Evolutionary conservation across 2,113 vertebrate species (phyloP).

Genomic region (Psephotus haematonotus): DNA sequence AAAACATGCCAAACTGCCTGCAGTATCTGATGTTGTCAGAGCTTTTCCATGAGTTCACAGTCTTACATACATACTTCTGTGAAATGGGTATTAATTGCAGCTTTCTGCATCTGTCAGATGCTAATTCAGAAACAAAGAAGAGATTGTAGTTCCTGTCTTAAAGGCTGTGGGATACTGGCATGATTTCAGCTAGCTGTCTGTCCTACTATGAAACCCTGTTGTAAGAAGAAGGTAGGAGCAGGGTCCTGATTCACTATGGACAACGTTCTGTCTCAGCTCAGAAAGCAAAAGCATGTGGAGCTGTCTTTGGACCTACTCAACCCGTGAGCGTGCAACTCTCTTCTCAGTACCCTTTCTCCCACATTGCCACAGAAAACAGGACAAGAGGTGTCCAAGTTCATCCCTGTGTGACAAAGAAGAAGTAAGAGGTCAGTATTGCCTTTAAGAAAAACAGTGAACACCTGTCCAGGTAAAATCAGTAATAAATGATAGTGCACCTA

Average conservation of each 20-base stretch:
- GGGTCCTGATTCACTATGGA: not conserved
- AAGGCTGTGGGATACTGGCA: not conserved
- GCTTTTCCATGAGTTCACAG: not conserved
- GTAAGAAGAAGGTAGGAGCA: not conserved
- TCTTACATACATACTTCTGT: not conserved
- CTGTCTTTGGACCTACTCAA: not conserved
- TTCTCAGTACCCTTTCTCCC: not conserved
- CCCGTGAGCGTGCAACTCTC: fast-evolving
- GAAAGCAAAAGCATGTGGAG: not conserved
- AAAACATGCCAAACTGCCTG: not conserved
- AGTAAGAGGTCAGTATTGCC: not conserved
- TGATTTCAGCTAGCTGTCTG: not conserved
- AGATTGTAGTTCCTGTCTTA: not conserved
- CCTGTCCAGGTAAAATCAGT: not conserved
- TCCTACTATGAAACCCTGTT: not conserved
- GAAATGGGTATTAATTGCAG: not conserved
- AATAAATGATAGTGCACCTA: not conserved
- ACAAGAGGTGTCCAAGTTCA: not conserved
- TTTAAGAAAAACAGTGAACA: not conserved
- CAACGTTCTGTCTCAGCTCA: not conserved
- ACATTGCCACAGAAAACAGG: not conserved
- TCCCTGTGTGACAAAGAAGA: not conserved
- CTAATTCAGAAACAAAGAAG: conserved; percentile 1
- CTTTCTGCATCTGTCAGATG: conserved; percentile 15
- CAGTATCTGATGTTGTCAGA: not conserved